Percentiles rank a stretch among this genome's conserved stretches.
phyloP scores from a whole-genome alignment of 2,888 invertebrate species.

The Euplexia lucipara region DNA sequence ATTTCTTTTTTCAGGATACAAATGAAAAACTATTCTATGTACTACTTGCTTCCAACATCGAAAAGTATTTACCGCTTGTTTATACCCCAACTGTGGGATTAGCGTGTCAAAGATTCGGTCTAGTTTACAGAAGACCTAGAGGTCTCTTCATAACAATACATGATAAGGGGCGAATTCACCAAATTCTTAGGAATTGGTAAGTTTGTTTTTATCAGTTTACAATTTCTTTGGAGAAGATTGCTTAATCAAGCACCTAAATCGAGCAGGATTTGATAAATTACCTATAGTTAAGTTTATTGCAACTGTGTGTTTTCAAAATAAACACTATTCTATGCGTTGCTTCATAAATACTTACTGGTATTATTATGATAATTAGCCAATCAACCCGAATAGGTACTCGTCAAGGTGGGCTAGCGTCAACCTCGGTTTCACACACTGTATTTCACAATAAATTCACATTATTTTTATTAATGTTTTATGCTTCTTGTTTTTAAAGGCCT shows the following conservation, averaged over 20 bases:
- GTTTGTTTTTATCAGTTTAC: constrained; percentile 15
- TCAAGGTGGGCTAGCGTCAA: too few relatives aligned
- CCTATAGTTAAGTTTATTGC: too few relatives aligned
- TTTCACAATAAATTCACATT: too few relatives aligned
- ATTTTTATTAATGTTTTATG: not conserved
- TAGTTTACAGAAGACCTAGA: constrained; percentile 96
- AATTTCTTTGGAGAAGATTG: too few relatives aligned
- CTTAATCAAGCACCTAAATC: not conserved
- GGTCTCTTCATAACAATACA: constrained; percentile 98
- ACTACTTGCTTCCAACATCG: constrained; percentile 95
- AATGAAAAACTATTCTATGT: constrained; percentile 98
- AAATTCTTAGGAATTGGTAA: constrained; percentile 96
- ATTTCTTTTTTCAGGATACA: constrained; percentile 92
- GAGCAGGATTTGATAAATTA: not conserved
- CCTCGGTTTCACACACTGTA: too few relatives aligned
- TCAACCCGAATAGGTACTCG: too few relatives aligned
- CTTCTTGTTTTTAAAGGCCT: constrained; percentile 89
- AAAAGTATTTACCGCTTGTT: constrained; percentile 97
- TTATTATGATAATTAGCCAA: too few relatives aligned
- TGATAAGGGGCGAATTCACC: constrained; percentile 96
- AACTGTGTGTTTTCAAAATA: too few relatives aligned
- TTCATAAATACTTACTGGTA: too few relatives aligned
- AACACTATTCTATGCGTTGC: too few relatives aligned
- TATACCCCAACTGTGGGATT: constrained; percentile 99
- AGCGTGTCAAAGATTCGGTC: constrained; percentile 98